Evolutionary conservation across 2,113 vertebrate genomes (phyloP), one percentile per base, ranked within the genome.

Genomic region (Aleadryas rufinucha): DNA sequence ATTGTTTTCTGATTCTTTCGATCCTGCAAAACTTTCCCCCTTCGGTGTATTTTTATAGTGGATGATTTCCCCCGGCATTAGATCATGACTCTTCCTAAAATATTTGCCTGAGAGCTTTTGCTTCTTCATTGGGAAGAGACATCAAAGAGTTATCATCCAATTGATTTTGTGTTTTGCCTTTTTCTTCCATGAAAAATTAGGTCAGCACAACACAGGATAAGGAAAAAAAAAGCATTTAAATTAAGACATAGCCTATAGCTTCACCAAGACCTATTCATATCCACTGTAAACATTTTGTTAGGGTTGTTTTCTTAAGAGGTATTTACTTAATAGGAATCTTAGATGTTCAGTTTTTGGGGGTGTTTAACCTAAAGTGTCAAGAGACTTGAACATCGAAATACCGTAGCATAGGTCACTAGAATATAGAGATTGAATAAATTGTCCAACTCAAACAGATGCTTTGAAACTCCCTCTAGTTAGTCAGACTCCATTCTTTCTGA

Each of bases 91-190:
- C 15, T 86, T 95, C 39, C 61, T 92, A 54, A 90, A 70, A 81
- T 77, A 78, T 74, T 88, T 95, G 52, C 83, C 80, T 74, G 30
- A 74, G 37, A 92, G 47, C 33, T 93, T 93, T 92, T 93, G 21
- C 26, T 87, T 84, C 28, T 87, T 64, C 42, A 21, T 14, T 88
- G 89, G 68, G 79, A 95, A 42, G 24, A 60, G 24, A 66, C 86
- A 90, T 95, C 76, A 92, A 95, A 95, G 86, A 70, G 30, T 59
- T 86, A 52, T 41, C 12, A 74, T 78, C 54, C 89, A 95, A 93
- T 84, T 95, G 42, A 92, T 89, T 94, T 89, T 81, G 30, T 63
- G 37, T 90, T 93, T 94, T 96, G 52, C 74, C 39, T 59, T 88
- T 89, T 94, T 57, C 41, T 75, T 92, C 39, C 60, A 44, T 81